Evolutionary conservation across 2,888 invertebrate species (phyloP).

Genomic region (Hanleya hanleyi): DNA sequence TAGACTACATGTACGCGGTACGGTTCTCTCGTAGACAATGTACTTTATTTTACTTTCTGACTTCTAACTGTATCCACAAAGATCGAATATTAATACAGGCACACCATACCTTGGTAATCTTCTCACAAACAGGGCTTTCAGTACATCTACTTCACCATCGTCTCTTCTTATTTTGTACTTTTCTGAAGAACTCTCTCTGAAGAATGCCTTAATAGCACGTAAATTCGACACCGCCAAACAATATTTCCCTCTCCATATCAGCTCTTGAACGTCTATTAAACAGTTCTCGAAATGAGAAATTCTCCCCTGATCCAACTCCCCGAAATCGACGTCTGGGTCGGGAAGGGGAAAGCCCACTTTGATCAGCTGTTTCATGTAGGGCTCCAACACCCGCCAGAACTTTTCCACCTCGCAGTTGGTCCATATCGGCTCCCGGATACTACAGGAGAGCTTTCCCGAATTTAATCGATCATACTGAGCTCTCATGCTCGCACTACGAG

Average conservation of each 20-base stretch:
- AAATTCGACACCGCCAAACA: not conserved
- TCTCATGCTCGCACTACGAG: not conserved
- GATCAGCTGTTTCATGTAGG: not conserved
- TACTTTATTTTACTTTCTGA: too few species aligned
- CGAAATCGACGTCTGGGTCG: not conserved
- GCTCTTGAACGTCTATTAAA: not conserved
- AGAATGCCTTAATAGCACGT: not conserved
- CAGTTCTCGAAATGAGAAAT: not conserved
- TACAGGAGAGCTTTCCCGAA: not conserved
- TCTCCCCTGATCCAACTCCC: not conserved
- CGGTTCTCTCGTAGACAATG: too few species aligned
- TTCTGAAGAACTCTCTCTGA: not conserved
- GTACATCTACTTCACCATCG: not conserved
- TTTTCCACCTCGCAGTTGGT: constrained; percentile 5
- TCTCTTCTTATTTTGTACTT: not conserved
- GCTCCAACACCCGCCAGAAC: constrained; percentile 6
- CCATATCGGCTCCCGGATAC: not conserved
- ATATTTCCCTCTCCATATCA: constrained; percentile 8
- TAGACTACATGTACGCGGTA: too few species aligned
- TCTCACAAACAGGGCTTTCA: not conserved
- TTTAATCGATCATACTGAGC: not conserved
- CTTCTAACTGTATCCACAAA: too few species aligned
- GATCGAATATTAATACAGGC: too few species aligned
- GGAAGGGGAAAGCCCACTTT: not conserved
- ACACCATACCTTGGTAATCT: not conserved